Evolutionary conservation across 2,113 vertebrate genomes (phyloP).

Genomic region (Protobothrops flavoviridis): DNA sequence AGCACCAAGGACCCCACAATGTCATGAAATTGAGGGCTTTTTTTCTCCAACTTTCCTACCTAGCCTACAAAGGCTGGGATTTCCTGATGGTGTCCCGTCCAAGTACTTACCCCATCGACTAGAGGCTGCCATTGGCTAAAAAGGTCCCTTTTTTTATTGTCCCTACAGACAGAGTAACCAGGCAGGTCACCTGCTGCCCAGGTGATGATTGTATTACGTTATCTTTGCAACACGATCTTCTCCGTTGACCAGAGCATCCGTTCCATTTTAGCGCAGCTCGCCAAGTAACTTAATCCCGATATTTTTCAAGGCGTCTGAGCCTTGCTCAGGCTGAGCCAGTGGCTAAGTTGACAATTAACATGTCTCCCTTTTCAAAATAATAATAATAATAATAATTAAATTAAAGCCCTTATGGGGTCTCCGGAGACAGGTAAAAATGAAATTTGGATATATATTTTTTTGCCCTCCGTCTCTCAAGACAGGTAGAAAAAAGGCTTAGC

Average conservation of each 20-base stretch:
- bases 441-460: neutral
- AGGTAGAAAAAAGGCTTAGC: too few relatives aligned
- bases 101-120: neutral
- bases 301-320: neutral
- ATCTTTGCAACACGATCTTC: conserved; percentile 65
- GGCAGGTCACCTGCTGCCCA: neutral
- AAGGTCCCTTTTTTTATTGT: neutral
- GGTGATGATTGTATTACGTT: conserved; percentile 53
- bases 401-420: neutral
- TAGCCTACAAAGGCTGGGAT: neutral
- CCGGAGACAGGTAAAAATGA: neutral
- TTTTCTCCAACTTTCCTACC: neutral
- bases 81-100: neutral
- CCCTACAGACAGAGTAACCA: neutral
- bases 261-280: neutral
- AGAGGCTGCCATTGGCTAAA: neutral
- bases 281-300: conserved; percentile 39
- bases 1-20: neutral
- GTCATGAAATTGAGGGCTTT: neutral
- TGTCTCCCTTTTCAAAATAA: neutral
- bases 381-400: neutral
- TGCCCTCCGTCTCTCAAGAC: too few relatives aligned
- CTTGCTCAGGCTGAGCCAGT: rapidly evolving
- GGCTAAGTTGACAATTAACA: neutral
- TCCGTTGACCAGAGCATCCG: conserved; percentile 31